A percentile compares a stretch with the other conserved stretches of the same genome.
phyloP scores from a whole-genome alignment of 2,113 vertebrate genomes.

The Brachyhypopomus gauderio region DNA sequence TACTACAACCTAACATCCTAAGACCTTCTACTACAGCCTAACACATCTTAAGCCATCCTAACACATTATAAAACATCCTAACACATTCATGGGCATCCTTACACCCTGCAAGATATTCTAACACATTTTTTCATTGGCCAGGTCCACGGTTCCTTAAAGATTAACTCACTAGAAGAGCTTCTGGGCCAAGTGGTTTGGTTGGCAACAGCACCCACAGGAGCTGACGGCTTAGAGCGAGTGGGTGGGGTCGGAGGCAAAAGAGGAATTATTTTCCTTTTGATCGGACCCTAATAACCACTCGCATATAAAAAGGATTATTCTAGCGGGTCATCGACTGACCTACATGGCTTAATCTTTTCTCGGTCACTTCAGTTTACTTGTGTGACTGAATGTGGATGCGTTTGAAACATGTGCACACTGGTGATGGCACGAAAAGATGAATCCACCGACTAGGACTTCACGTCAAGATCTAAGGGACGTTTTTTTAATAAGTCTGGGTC shows the following conservation, averaged over 20 bases:
- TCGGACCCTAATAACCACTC: slow-evolving; percentile 34
- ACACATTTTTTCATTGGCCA: background rate
- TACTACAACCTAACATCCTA: no score
- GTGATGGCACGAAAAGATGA: slow-evolving; percentile 9
- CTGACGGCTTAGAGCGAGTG: background rate
- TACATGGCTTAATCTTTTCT: slow-evolving; percentile 50
- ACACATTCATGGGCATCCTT: no score
- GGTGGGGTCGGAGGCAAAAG: background rate
- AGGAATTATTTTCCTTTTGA: slow-evolving; percentile 1
- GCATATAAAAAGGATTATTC: slow-evolving; percentile 16
- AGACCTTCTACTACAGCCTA: no score
- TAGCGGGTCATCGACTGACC: slow-evolving; percentile 41
- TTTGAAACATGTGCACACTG: slow-evolving; percentile 25
- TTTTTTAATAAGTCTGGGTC: background rate
- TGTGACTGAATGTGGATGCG: background rate
- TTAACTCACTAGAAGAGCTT: background rate
- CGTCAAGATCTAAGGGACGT: background rate
- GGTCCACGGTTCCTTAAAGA: background rate
- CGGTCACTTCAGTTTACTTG: slow-evolving; percentile 42
- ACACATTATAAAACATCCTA: no score
- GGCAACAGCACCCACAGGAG: background rate
- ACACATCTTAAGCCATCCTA: no score
- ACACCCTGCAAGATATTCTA: no score
- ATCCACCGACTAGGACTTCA: background rate
- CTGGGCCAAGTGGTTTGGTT: background rate